Conservation (phyloP, 2,797 vertebrate species). For the Huso huso region DNA sequence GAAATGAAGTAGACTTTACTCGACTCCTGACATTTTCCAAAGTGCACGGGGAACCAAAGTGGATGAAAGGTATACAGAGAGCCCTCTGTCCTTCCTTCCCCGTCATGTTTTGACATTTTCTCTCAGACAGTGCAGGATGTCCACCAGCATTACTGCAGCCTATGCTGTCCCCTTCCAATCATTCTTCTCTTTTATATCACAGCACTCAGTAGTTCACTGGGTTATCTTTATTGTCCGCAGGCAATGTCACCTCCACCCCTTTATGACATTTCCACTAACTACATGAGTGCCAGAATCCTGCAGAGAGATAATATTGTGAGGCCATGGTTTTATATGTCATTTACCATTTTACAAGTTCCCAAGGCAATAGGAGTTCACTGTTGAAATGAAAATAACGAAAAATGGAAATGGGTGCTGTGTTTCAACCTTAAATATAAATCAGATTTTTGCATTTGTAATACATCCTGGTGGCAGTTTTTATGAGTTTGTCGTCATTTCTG, state of each 20-base stretch:
- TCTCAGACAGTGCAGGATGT: constrained; percentile 12
- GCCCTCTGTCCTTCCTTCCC: background rate
- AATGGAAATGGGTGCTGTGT: no score
- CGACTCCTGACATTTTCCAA: constrained; percentile 14
- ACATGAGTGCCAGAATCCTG: constrained; percentile 20
- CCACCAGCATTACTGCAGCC: constrained; percentile 12
- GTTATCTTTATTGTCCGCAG: constrained; percentile 27
- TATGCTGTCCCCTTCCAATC: constrained; percentile 17
- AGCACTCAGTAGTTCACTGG: constrained; percentile 28
- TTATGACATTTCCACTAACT: constrained; percentile 49
- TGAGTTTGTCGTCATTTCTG: no score
- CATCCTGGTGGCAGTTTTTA: no score
- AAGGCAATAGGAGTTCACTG: no score
- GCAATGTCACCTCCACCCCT: constrained; percentile 26
- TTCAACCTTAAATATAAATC: no score
- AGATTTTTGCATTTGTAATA: no score
- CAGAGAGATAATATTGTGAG: constrained; percentile 21
- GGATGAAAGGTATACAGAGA: constrained; percentile 1
- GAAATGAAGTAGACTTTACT: background rate
- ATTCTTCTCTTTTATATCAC: constrained; percentile 7
- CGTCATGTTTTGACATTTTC: constrained; percentile 30
- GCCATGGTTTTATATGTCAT: constrained; percentile 6
- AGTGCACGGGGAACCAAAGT: background rate
- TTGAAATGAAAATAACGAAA: no score
- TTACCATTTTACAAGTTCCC: background rate